Percentiles rank a stretch among this genome's conserved stretches.
These are phyloP conservation scores for Australoheros facetus DNA, from an alignment of 2,797 vertebrate species.

Conservation along the genomic window DNA sequence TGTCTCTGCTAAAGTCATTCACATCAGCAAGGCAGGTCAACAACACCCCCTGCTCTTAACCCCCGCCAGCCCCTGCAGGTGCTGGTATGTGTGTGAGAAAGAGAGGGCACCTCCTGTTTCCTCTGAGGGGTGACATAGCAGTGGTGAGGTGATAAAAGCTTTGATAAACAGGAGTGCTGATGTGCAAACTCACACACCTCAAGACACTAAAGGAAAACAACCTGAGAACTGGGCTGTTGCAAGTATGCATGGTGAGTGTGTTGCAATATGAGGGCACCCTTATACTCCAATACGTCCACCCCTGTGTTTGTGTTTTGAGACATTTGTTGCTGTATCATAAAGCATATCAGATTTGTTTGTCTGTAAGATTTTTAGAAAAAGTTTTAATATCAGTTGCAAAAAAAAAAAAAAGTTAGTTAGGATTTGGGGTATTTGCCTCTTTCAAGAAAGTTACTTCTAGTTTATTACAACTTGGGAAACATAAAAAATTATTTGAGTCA, in stretches of 20 bases:
- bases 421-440: too few species aligned
- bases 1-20: slow-evolving; percentile 76
- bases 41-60: slow-evolving; percentile 29
- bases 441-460: too few species aligned
- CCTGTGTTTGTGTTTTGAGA: slow-evolving; percentile 11
- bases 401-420: not conserved
- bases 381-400: not conserved
- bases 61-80: slow-evolving; percentile 22
- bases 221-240: slow-evolving; percentile 16
- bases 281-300: not conserved
- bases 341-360: not conserved
- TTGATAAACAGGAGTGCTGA: slow-evolving; percentile 78
- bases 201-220: slow-evolving; percentile 60
- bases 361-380: not conserved
- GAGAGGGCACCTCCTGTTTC: slow-evolving; percentile 64
- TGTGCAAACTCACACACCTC: slow-evolving; percentile 74
- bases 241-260: not conserved
- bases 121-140: slow-evolving; percentile 56
- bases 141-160: slow-evolving; percentile 75
- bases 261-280: slow-evolving; percentile 39
- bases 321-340: not conserved
- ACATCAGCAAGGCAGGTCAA: slow-evolving; percentile 56
- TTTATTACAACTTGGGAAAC: not conserved
- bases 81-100: not conserved
- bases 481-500: not conserved